Conservation (phyloP, 23 tunicate species). For the Halocynthia aurantium region DNA sequence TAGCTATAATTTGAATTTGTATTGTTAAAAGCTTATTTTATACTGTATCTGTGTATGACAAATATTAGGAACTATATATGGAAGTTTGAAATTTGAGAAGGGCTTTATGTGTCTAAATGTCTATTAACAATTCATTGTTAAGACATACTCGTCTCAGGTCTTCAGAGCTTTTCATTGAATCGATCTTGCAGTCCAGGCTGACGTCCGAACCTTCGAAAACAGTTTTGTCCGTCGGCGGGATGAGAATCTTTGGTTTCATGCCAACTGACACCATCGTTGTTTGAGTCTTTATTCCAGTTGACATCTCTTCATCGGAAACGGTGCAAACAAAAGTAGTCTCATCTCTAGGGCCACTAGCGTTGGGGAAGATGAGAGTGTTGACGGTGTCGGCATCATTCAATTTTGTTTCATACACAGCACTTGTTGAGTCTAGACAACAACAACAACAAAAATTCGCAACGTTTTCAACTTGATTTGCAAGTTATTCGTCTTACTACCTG, state of each 20-base stretch:
- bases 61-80: too few relatives aligned
- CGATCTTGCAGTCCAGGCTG: slow-evolving; percentile 34
- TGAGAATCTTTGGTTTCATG: slow-evolving; percentile 25
- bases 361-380: neutral
- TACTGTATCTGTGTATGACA: too few relatives aligned
- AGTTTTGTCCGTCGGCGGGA: slow-evolving; percentile 29
- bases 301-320: neutral
- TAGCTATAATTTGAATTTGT: neutral
- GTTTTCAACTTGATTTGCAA: neutral
- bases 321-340: slow-evolving; percentile 16
- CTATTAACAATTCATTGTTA: too few relatives aligned
- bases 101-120: too few relatives aligned
- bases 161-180: neutral
- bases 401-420: neutral
- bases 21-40: neutral
- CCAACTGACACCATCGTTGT: slow-evolving; percentile 32
- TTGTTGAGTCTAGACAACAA: neutral
- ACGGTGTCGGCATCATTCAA: slow-evolving; percentile 2
- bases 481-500: too few relatives aligned
- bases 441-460: neutral
- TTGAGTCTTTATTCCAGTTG: neutral
- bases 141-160: too few relatives aligned
- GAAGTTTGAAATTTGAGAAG: too few relatives aligned
- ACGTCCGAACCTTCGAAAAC: slow-evolving; percentile 39
- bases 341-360: slow-evolving; percentile 7